phyloP scores from a whole-genome alignment of 2,797 vertebrate species.

The Ctenochaetus hawaiiensis region DNA sequence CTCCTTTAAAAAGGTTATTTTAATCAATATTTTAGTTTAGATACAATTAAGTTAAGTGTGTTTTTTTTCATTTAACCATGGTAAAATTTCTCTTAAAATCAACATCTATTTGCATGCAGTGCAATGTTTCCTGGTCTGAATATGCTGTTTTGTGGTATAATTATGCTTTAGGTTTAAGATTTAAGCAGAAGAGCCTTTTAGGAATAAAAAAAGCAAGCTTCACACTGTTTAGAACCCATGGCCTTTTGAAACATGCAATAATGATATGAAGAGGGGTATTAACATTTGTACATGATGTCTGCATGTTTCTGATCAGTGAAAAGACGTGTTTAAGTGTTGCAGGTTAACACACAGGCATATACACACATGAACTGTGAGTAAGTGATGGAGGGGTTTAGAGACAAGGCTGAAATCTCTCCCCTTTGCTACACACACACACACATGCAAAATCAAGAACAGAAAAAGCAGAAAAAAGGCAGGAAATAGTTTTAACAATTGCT shows the following conservation, averaged over 20 bases:
- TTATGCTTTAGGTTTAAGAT: background rate
- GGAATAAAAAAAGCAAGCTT: background rate
- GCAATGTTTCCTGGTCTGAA: background rate
- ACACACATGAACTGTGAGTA: background rate
- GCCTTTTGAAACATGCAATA: background rate
- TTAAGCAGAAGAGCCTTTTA: background rate
- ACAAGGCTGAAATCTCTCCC: background rate
- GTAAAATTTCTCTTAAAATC: background rate
- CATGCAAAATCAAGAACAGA: background rate
- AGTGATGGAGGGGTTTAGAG: background rate
- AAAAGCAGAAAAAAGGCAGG: constrained; percentile 22
- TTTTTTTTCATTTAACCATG: background rate
- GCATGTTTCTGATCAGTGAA: background rate
- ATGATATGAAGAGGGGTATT: background rate
- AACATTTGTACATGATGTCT: background rate
- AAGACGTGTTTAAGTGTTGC: background rate
- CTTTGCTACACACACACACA: background rate
- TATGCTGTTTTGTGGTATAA: background rate
- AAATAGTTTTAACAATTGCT: constrained; percentile 8
- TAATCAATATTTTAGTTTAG: background rate
- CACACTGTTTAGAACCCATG: background rate
- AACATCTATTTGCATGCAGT: background rate
- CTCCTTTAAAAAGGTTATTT: background rate
- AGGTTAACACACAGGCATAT: background rate
- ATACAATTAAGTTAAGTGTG: background rate